Percentiles rank a stretch among this genome's conserved stretches.
Conservation (phyloP, 2,888 invertebrate genomes). For the Euclidia mi region DNA sequence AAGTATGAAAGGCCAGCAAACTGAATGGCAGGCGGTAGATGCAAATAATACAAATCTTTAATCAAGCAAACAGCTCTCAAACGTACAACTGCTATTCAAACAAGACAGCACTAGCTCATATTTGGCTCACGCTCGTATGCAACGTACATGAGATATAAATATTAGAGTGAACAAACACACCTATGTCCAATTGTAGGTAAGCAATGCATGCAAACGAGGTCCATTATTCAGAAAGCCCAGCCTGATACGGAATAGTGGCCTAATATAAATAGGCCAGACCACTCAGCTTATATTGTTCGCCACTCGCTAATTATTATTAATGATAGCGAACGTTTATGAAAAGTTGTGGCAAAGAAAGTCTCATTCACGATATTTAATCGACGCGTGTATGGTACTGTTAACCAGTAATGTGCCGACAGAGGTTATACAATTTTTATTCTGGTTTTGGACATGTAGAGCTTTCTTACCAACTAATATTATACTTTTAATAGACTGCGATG, state of each 20-base stretch:
- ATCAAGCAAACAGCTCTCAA: slow-evolving; percentile 36
- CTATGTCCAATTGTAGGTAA: slow-evolving; percentile 4
- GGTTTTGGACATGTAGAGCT: too few relatives aligned
- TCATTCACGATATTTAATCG: slow-evolving; percentile 36
- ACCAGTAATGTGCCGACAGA: slow-evolving; percentile 30
- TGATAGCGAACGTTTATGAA: slow-evolving; percentile 72
- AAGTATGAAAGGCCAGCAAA: not conserved
- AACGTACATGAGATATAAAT: slow-evolving; percentile 31
- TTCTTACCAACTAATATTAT: too few relatives aligned
- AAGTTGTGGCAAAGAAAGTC: slow-evolving; percentile 61
- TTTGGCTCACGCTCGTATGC: slow-evolving; percentile 24
- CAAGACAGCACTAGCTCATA: slow-evolving; percentile 26
- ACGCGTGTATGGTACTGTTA: slow-evolving; percentile 31
- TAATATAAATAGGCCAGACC: slow-evolving; percentile 77
- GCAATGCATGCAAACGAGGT: slow-evolving; percentile 11
- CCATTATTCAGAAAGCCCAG: slow-evolving; percentile 18
- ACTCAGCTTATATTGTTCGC: slow-evolving; percentile 80
- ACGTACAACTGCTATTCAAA: slow-evolving; percentile 36
- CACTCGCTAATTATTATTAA: slow-evolving; percentile 85
- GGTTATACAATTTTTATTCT: too few relatives aligned
- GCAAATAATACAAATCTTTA: slow-evolving; percentile 31
- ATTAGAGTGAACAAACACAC: slow-evolving; percentile 1
- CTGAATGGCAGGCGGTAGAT: not conserved
- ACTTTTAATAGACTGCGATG: too few relatives aligned
- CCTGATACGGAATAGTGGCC: slow-evolving; percentile 66